Base-by-base conservation (phyloP, 2,113 vertebrate species). In the Elachura formosa region DNA sequence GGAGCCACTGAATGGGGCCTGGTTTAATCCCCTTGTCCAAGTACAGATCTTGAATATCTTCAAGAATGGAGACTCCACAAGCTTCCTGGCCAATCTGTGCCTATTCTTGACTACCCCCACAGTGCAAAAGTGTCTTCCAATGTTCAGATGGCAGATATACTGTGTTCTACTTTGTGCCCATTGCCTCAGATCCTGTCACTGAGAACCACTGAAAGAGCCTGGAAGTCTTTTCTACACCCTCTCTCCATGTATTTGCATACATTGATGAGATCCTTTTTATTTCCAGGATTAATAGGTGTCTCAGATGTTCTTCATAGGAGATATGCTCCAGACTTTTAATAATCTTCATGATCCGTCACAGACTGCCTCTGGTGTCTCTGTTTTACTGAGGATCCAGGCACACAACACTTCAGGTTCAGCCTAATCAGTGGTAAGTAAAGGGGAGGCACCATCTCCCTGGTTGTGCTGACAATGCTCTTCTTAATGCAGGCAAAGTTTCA, bases 131-230 rank as follows among this genome's bases (percentile, higher is more conserved):
- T 14, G 2, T 34, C 69, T 54, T 36, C 34, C 54, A 29, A 45
- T 10, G 0, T 52, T 79, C 29, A 38, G 10, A 38, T 1, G 8
- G 16, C 29, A 20, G 33, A 58, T 6, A 4, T 58, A 4, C 9
- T 43, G 5, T n/a, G 6, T 34, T 58, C 9, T 20, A 31, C 1
- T 67, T 58, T 49, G 38, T 49, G 12, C 4, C 8, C 2, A 4
- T 58, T 67, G 11, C 11, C 11, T 71, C 26, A 40, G 25, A 16
- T 59, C 12, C 9, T 25, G 3, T 34, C 26, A 43, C 20, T 43
- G 21, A 3, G 25, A 19, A 21, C 1, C 16, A 26, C 10, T 38
- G 31, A 66, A 66, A 12, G 19, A 74, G 5, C 51, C 21, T 18
- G 5, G 25, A 49, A 38, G 2, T 48, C 26, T 25, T 56, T 21